A percentile compares a stretch with the other conserved stretches of the same genome.
Evolutionary conservation across 2,797 vertebrate genomes (phyloP).

Genomic region (Danionella dracula): DNA sequence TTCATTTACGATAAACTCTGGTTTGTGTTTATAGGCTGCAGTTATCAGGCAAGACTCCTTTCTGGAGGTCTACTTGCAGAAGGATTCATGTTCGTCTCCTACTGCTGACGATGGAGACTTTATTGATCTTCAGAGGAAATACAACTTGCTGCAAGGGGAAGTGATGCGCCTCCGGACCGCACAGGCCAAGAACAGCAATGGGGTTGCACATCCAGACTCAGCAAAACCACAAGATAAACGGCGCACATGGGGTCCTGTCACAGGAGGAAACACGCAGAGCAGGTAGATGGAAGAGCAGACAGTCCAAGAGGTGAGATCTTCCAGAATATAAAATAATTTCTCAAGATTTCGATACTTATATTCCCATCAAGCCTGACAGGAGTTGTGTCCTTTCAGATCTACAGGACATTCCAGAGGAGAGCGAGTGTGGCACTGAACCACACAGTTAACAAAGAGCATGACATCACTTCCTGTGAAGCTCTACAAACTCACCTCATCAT

Average conservation of each 20-base stretch:
- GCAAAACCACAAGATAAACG: constrained; percentile 44
- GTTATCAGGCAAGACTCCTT: constrained; percentile 81
- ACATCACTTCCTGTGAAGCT: neutral
- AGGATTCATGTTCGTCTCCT: constrained; percentile 30
- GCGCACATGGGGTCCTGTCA: constrained; percentile 57
- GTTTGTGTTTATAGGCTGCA: constrained; percentile 62
- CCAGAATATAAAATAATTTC: too few species aligned
- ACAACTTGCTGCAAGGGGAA: constrained; percentile 76
- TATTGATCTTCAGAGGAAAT: constrained; percentile 65
- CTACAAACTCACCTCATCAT: neutral
- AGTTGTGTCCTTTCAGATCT: constrained; percentile 69
- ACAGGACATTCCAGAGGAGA: constrained; percentile 92
- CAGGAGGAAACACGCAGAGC: constrained; percentile 59
- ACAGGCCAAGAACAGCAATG: constrained; percentile 64
- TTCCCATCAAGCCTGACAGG: neutral
- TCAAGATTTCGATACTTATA: too few species aligned
- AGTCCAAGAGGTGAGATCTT: constrained; percentile 60
- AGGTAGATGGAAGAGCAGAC: constrained; percentile 65
- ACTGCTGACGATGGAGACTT: constrained; percentile 58
- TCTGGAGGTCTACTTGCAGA: constrained; percentile 61
- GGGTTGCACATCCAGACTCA: constrained; percentile 56
- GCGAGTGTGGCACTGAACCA: constrained; percentile 71
- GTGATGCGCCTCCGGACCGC: constrained; percentile 61
- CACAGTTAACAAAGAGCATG: constrained; percentile 44
- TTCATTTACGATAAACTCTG: too few species aligned